phyloP scores from a whole-genome alignment of 2,888 invertebrate species.

The Rotaria socialis region DNA sequence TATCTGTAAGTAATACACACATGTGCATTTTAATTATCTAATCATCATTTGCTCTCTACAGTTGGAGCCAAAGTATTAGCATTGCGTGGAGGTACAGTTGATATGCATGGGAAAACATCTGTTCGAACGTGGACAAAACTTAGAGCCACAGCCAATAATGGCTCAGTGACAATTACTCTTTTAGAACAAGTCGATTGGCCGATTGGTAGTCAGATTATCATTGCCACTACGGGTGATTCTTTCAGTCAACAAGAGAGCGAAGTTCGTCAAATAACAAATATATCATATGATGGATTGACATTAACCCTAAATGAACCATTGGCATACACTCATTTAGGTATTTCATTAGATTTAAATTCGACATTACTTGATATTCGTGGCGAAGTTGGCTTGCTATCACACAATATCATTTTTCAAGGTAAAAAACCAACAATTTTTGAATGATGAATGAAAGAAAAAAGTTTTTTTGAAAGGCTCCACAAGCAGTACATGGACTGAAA shows the following conservation, averaged over 20 bases:
- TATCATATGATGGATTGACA: constrained; percentile 51
- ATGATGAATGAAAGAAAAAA: too few species aligned
- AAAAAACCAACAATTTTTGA: background rate
- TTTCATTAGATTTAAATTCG: constrained; percentile 49
- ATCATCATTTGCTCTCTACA: background rate
- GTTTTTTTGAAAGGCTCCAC: constrained; percentile 48
- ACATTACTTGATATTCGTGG: constrained; percentile 51
- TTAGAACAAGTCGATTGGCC: constrained; percentile 52
- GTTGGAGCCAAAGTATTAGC: constrained; percentile 53
- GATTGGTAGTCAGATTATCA: constrained; percentile 53
- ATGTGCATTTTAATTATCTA: background rate
- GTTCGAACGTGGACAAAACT: constrained; percentile 48
- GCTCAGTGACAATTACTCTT: constrained; percentile 49
- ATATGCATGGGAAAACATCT: constrained; percentile 53
- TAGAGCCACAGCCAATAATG: constrained; percentile 42
- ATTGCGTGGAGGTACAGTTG: constrained; percentile 55
- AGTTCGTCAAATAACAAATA: constrained; percentile 50
- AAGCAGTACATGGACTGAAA: constrained; percentile 52
- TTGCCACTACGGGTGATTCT: constrained; percentile 54
- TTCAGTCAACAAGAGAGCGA: constrained; percentile 54
- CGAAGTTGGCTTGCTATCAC: constrained; percentile 55
- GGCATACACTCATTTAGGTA: constrained; percentile 51
- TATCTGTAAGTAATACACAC: constrained; percentile 26
- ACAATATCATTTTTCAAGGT: constrained; percentile 53
- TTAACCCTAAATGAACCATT: constrained; percentile 51